Evolutionary conservation across 2,888 invertebrate genomes (phyloP), one percentile per base, ranked within the genome.

Genomic region (Drosophila kanekoi): DNA sequence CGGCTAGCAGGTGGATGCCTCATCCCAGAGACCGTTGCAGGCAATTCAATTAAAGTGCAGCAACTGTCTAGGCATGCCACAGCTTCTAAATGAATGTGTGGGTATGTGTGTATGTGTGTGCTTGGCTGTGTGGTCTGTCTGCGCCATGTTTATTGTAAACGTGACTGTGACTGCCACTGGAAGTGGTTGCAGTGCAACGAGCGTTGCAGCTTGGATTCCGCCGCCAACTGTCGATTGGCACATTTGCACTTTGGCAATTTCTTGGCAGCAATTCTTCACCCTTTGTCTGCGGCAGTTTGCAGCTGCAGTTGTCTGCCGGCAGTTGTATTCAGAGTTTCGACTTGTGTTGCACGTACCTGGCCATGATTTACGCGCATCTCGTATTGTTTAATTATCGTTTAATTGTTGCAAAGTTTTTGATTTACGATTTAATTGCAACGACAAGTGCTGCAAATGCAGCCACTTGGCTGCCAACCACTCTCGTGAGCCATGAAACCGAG

Each of bases 381-480:
- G 73, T 75, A 70, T 82, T 82, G 81, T 89, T 89, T 81, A 85
- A 87, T 89, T 87, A 77, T 85, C 77, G 81, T 77, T 82, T 81
- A 86, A 89, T 88, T 81, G 78, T 79, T 69, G 77, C 73, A 79
- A 77, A 79, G 73, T 78, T 85, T 79, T 86, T 89, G 87, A 89
- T 89, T 81, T 87, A 86, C 80, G 79, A 74, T 83, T 81, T 87
- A 85, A 89, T 89, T 81, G 86, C 81, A 71, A 74, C 52, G 78
- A 78, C 89, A 86, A 83, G 72, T 88, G 73, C 72, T 52, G 61
- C 65, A 63, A 65, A 62, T 68, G 64, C 65, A 20, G 20, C 62
- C 76, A 60, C 57, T 23, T 45, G 28, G 18, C 14, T 13, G 10
- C 38, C 53, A 38, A 41, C 49, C 65, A 45, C 40, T 47, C 64